Evolutionary conservation across 2,888 invertebrate genomes (phyloP).

Genomic region (Eurytoma californica): DNA sequence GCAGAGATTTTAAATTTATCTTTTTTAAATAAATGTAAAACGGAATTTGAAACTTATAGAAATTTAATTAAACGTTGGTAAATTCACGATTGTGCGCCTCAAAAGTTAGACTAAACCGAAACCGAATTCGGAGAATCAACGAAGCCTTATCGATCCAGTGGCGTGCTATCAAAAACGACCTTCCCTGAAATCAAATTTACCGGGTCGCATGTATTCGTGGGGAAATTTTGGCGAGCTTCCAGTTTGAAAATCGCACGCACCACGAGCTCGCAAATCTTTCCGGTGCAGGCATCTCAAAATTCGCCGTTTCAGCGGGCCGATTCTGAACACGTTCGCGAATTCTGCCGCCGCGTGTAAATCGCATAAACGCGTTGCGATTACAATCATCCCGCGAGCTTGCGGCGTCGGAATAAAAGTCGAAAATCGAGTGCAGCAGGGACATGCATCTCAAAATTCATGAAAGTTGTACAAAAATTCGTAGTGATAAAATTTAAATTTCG

Average conservation of each 20-base stretch:
- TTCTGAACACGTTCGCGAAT: slow-evolving; percentile 34
- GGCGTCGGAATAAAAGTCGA: not conserved
- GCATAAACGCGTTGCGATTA: too few relatives aligned
- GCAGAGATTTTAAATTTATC: too few relatives aligned
- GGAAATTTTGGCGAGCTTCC: slow-evolving; percentile 33
- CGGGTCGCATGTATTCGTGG: not conserved
- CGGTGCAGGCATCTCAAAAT: slow-evolving; percentile 4
- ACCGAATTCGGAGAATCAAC: not conserved
- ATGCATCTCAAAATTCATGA: too few relatives aligned
- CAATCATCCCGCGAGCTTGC: too few relatives aligned
- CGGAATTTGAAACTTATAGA: too few relatives aligned
- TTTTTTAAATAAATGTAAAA: too few relatives aligned
- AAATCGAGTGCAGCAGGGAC: not conserved
- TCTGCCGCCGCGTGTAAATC: not conserved
- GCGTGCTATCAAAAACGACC: not conserved
- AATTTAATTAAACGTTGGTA: too few relatives aligned
- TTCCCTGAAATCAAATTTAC: slow-evolving; percentile 11
- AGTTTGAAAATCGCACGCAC: slow-evolving; percentile 20
- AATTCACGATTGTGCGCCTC: not conserved
- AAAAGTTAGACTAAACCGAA: not conserved
- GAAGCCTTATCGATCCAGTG: not conserved
- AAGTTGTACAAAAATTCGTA: too few relatives aligned
- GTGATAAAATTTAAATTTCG: too few relatives aligned
- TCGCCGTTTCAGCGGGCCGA: slow-evolving; percentile 9
- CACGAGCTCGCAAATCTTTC: slow-evolving; percentile 5